These are phyloP conservation scores for Bombus confusus DNA, from an alignment of 1,140 invertebrate genomes.

Conservation along the genomic window DNA sequence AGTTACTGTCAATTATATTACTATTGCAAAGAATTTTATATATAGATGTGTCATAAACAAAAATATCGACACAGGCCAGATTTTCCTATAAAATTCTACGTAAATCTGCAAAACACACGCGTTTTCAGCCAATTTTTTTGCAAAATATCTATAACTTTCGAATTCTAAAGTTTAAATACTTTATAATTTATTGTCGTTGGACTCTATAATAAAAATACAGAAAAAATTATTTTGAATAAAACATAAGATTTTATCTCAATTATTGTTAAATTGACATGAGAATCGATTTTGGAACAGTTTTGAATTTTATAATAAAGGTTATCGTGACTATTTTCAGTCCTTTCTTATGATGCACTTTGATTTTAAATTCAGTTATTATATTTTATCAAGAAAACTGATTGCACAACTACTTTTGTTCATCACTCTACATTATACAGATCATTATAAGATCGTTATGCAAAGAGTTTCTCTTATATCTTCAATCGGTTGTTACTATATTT, in stretches of 20 bases:
- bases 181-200: no score
- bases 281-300: no score
- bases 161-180: no score
- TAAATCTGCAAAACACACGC: no score
- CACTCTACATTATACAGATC: background rate
- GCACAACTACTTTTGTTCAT: background rate
- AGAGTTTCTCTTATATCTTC: background rate
- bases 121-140: no score
- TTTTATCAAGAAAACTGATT: background rate
- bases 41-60: background rate
- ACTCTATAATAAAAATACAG: no score
- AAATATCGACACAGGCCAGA: background rate
- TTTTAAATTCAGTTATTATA: background rate
- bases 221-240: no score
- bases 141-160: no score
- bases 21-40: background rate
- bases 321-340: background rate
- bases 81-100: no score
- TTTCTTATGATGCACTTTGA: background rate
- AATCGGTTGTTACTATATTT: background rate
- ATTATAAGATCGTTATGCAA: background rate
- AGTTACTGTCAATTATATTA: background rate
- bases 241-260: no score
- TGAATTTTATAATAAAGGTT: no score
- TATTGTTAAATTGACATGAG: no score